A percentile compares a stretch with the other conserved stretches of the same genome.
These are phyloP conservation scores for Drosophila simulans DNA, from an alignment of 1,140 invertebrate species.

Conservation along the genomic window DNA sequence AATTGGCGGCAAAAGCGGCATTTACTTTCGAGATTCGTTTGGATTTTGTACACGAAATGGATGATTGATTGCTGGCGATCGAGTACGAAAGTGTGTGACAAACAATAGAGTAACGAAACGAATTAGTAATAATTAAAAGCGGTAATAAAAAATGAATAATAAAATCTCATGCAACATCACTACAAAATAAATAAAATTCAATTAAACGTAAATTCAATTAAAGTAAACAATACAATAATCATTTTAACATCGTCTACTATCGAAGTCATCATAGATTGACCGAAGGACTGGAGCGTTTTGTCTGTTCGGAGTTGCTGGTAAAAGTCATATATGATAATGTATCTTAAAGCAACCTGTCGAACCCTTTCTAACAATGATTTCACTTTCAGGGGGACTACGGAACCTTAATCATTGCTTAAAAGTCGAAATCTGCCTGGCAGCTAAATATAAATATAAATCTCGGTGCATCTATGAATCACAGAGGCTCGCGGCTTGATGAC, in stretches of 20 bases:
- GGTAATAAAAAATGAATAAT: slow-evolving; percentile 83
- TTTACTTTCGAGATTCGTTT: slow-evolving; percentile 48
- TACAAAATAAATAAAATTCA: slow-evolving; percentile 74
- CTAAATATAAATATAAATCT: slow-evolving; percentile 53
- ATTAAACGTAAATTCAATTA: slow-evolving; percentile 65
- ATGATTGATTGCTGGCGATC: slow-evolving; percentile 45
- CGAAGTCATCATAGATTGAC: slow-evolving; percentile 23
- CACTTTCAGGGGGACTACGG: slow-evolving; percentile 23
- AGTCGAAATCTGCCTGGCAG: slow-evolving; percentile 30
- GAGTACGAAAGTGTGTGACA: slow-evolving; percentile 47
- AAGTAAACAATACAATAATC: slow-evolving; percentile 72
- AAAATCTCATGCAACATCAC: slow-evolving; percentile 84
- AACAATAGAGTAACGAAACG: slow-evolving; percentile 59
- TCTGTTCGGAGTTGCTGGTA: slow-evolving; percentile 39
- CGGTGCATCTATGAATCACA: slow-evolving; percentile 51
- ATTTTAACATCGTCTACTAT: slow-evolving; percentile 18
- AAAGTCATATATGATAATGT: slow-evolving; percentile 42
- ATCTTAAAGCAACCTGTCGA: slow-evolving; percentile 23
- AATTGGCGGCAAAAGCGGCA: slow-evolving; percentile 56
- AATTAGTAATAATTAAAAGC: slow-evolving; percentile 84
- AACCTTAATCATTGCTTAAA: slow-evolving; percentile 30
- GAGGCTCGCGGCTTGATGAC: slow-evolving; percentile 40
- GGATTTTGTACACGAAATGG: slow-evolving; percentile 45
- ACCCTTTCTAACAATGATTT: slow-evolving; percentile 55
- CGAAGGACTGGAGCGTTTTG: slow-evolving; percentile 21